These are phyloP conservation scores for Trilocha varians DNA, from an alignment of 2,888 invertebrate species.

Conservation along the genomic window DNA sequence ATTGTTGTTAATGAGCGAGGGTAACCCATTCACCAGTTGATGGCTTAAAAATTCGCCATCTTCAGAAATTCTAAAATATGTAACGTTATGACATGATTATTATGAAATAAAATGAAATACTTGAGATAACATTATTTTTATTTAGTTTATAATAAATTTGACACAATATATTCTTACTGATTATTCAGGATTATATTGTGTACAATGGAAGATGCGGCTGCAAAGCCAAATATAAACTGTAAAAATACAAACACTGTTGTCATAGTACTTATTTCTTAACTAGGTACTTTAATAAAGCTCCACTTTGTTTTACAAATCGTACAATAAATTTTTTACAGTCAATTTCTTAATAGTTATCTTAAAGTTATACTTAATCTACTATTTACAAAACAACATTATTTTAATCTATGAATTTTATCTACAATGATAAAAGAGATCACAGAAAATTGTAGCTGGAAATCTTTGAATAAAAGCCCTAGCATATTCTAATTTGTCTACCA, in stretches of 20 bases:
- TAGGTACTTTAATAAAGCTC: slow-evolving; percentile 73
- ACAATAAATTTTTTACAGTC: slow-evolving; percentile 70
- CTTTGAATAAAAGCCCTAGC: slow-evolving; percentile 66
- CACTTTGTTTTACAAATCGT: slow-evolving; percentile 72
- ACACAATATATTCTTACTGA: slow-evolving; percentile 55
- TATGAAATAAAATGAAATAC: slow-evolving; percentile 17
- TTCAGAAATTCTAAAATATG: no score
- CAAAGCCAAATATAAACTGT: slow-evolving; percentile 58
- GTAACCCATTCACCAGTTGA: no score
- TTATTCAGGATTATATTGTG: slow-evolving; percentile 51
- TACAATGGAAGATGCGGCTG: slow-evolving; percentile 54
- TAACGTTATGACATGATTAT: no score
- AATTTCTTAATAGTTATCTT: slow-evolving; percentile 45
- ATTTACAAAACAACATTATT: slow-evolving; percentile 59
- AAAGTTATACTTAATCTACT: slow-evolving; percentile 36
- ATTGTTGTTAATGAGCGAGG: no score
- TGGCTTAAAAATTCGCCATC: no score
- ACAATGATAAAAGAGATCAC: slow-evolving; percentile 74
- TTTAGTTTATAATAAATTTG: slow-evolving; percentile 63
- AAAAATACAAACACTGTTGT: slow-evolving; percentile 69
- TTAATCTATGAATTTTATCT: slow-evolving; percentile 62
- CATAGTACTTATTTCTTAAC: slow-evolving; percentile 59
- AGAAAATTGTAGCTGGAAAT: slow-evolving; percentile 75
- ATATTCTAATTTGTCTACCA: slow-evolving; percentile 61
- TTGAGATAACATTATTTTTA: slow-evolving; percentile 53